Evolutionary conservation across 2,797 vertebrate genomes (phyloP), one percentile per base, ranked within the genome.

Genomic region (Sebastes vulpes): DNA sequence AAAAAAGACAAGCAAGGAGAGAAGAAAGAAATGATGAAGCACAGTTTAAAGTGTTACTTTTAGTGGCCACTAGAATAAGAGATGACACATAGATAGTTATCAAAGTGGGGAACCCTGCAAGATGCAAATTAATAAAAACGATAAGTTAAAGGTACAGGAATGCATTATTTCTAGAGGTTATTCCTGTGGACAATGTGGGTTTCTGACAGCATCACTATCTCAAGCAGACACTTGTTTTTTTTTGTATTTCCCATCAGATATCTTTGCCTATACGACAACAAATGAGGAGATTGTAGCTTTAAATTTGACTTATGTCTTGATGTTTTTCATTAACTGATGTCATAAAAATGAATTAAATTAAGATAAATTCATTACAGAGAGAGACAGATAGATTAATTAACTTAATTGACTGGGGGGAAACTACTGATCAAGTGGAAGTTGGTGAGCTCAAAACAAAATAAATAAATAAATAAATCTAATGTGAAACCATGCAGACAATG

Each of bases 241-340:
- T 59, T 90, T 94, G 72, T 90, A 89, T 95, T 94, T 93, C 78
- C 85, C 88, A 83, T 94, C 90, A 87, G 84, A 94, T 73, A 91
- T 94, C 91, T 38, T 95, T 96, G 90, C 94, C 94, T 38, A 38
- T 95, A 93, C 77, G 89, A 92, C 90, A 93, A 94, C 91, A 97
- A 96, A 96, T 35, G 77, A 97, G 97, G 97, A 97, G 98, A 96
- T 97, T 98, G 98, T 99, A 98, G 97, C 98, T 99, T 99, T 99
- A 98, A 98, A 96, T 97, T 96, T 84, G 94, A 94, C 90, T 85
- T 89, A 69, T 90, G 89, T 92, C 85, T 92, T 90, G 90, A 89
- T 92, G 88, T 94, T 93, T 93, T 92, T 93, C 90, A 93, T 91
- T 78, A 84, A 92, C 66, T 90, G 97, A 97, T 95, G 94, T 93